Conservation (phyloP, 2,888 invertebrate species). For the Epiperipatus broadwayi region DNA sequence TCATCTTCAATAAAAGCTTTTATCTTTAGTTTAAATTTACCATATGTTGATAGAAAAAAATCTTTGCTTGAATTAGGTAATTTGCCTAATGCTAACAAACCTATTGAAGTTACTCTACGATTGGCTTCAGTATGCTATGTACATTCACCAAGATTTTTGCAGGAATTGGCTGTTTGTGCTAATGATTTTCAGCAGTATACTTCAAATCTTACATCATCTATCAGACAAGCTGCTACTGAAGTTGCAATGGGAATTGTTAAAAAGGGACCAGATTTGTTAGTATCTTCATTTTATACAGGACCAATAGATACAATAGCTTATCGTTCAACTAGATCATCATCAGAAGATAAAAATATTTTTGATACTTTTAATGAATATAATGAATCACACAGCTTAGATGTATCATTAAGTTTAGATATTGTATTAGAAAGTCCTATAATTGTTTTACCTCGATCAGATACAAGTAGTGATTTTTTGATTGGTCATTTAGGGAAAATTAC, state of each 20-base stretch:
- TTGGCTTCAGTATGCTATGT: constrained; percentile 86
- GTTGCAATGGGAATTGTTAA: constrained; percentile 61
- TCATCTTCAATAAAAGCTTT: too few relatives aligned
- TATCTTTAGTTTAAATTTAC: too few relatives aligned
- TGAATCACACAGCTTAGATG: too few relatives aligned
- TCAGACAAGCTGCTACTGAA: constrained; percentile 74
- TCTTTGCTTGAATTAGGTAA: constrained; percentile 5
- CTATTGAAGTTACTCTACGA: constrained; percentile 35
- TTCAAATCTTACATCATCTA: constrained; percentile 59
- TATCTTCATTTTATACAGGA: too few relatives aligned
- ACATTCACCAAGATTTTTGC: constrained; percentile 66
- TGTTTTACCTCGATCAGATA: constrained; percentile 56
- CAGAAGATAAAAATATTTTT: too few relatives aligned
- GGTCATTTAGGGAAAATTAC: constrained; percentile 79
- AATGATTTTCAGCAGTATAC: constrained; percentile 75
- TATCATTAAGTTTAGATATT: constrained; percentile 42
- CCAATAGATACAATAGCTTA: too few relatives aligned
- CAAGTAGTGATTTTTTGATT: constrained; percentile 62
- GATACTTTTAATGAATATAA: too few relatives aligned
- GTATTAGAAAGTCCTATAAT: constrained; percentile 76
- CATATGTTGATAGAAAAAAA: constrained; percentile 1
- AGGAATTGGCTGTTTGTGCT: constrained; percentile 67
- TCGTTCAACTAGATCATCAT: too few relatives aligned
- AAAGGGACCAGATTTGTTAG: too few relatives aligned
- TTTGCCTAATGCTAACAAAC: too few relatives aligned